These are phyloP conservation scores for Goniozus legneri DNA, from an alignment of 1,140 invertebrate genomes.

Conservation along the genomic window DNA sequence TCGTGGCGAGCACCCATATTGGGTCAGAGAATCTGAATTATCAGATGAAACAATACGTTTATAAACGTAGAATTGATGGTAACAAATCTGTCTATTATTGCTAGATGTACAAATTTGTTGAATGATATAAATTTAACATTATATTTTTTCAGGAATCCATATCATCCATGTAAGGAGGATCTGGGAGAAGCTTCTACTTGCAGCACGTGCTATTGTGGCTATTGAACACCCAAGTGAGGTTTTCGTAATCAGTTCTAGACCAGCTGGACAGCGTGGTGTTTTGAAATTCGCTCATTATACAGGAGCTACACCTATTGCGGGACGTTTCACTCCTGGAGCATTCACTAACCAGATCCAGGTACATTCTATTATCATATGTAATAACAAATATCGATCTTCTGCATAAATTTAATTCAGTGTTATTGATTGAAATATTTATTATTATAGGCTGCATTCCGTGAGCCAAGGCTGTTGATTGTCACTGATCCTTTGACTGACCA, in stretches of 20 bases:
- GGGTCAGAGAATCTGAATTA: slow-evolving; percentile 94
- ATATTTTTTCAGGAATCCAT: slow-evolving; percentile 70
- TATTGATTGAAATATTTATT: too few relatives aligned
- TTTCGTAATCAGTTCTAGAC: slow-evolving; percentile 93
- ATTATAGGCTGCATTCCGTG: slow-evolving; percentile 91
- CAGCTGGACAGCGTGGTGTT: slow-evolving; percentile 95
- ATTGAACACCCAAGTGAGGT: slow-evolving; percentile 97
- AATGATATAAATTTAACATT: too few relatives aligned
- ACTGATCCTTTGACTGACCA: slow-evolving; percentile 95
- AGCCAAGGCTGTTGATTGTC: slow-evolving; percentile 93
- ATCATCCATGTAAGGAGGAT: slow-evolving; percentile 96
- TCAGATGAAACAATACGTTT: slow-evolving; percentile 92
- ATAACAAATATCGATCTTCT: neutral
- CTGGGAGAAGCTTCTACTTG: slow-evolving; percentile 96
- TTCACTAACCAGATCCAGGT: slow-evolving; percentile 94
- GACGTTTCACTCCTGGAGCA: slow-evolving; percentile 97
- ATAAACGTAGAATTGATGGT: slow-evolving; percentile 84
- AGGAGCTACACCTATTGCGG: slow-evolving; percentile 96
- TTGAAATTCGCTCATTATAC: slow-evolving; percentile 98
- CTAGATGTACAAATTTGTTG: too few relatives aligned
- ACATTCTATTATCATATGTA: neutral
- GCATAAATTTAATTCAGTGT: neutral
- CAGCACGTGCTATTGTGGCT: slow-evolving; percentile 95
- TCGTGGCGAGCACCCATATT: slow-evolving; percentile 90
- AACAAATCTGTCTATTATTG: too few relatives aligned